Percentiles rank a stretch among this genome's conserved stretches.
Conservation (phyloP, 2,888 invertebrate species). For the Sisyra nigra region DNA sequence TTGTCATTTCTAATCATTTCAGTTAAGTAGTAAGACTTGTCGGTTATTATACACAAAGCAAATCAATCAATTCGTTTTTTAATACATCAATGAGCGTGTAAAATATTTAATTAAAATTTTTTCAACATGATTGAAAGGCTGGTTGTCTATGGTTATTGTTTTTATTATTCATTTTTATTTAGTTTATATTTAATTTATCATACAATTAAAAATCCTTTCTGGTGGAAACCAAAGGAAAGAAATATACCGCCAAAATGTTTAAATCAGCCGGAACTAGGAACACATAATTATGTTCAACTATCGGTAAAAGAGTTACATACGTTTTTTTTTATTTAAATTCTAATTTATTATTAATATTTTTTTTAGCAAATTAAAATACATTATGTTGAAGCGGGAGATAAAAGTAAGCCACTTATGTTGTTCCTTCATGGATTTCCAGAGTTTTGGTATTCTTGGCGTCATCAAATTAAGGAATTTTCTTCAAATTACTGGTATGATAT, state of each 20-base stretch:
- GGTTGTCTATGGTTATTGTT: no score
- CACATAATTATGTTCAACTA: constrained; percentile 35
- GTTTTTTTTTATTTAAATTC: constrained; percentile 8
- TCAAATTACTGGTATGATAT: constrained; percentile 37
- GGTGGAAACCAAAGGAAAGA: constrained; percentile 18
- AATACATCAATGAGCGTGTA: no score
- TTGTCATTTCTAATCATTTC: no score
- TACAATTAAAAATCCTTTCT: background rate
- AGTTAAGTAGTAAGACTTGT: no score
- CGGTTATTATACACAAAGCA: no score
- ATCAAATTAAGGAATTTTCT: constrained; percentile 48
- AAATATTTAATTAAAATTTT: no score
- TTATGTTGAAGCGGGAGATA: constrained; percentile 49
- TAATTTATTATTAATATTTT: constrained; percentile 7
- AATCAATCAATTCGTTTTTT: no score
- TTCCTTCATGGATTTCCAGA: constrained; percentile 63
- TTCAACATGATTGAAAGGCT: no score
- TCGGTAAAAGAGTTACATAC: constrained; percentile 34
- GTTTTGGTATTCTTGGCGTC: constrained; percentile 62
- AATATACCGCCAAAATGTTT: constrained; percentile 31
- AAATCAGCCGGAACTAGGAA: constrained; percentile 32
- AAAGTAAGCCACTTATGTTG: constrained; percentile 45
- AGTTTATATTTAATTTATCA: no score
- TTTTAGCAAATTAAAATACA: constrained; percentile 43
- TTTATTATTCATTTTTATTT: no score